Evolutionary conservation across 1,140 invertebrate genomes (phyloP), one percentile per base, ranked within the genome.

Genomic region (Ceratosolen solmsi): DNA sequence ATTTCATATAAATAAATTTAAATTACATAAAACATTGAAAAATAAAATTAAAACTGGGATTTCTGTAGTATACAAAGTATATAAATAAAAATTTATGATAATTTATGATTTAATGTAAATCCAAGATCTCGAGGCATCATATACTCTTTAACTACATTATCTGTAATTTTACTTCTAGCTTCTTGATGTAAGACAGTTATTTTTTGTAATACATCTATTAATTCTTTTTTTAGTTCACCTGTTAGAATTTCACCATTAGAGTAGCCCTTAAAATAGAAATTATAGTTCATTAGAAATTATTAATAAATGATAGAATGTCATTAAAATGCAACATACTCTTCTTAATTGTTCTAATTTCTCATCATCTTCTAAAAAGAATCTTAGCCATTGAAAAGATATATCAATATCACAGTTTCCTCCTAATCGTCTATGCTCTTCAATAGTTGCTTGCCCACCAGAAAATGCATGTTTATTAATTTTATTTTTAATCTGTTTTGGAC

Each of bases 401-500:
- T 99, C 99, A 5, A 99, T 94, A 85, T 97, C 96, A 89, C 98
- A 99, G 90, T 99, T 96, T 5, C 99, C 99, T 51, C 99, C 98
- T 65, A 95, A 91, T 89, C 95, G 92, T 84, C 96, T 92, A 89
- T 99, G 99, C 89, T 99, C 96, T 91, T 99, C 98, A 0, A 99
- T 92, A 0, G 98, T 99, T 20, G 95, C 93, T 87, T 96, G 96
- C 38, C 99, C 99, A 41, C 99, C 99, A 75, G 98, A 99, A 92
- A 99, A 99, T 36, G 99, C 99, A 92, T 99, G 97, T 92, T 99
- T 99, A 89, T 99, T 99, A 54, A 96, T 95, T 94, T 99, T 99
- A 89, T 96, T 98, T 91, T 99, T 99, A 75, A 99, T 97, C 91
- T 99, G 97, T 86, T 99, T 98, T 0, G 98, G 92, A 0, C 97